Base-by-base conservation (phyloP, 2,888 invertebrate genomes). In the Campoplex capitator region DNA sequence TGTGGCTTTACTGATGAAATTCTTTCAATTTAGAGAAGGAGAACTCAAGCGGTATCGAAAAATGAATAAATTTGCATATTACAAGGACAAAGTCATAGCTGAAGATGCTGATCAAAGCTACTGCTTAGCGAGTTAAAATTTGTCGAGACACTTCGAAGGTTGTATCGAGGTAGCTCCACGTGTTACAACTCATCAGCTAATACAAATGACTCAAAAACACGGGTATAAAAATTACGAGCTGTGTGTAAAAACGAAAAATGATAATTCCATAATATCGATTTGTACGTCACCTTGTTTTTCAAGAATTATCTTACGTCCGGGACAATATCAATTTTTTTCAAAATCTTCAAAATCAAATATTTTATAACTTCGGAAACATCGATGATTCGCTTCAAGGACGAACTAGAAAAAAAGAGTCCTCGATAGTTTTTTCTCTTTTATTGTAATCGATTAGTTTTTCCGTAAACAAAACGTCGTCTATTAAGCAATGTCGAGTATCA, bases 121-220 rank as follows among this genome's bases (percentile, higher is more conserved):
- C 23, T 65, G 62, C 16, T 35, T 16, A 3, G 32, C 48, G 79
- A 58, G 51, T 51, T 13, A 48, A 80, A n/a, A 48, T 73, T 42
- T 28, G 71, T 58, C 45, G 6, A 23, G 7, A 83, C 51, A 54
- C 16, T n/a, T 28, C 8, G 65, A 76, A 83, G 82, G 54, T 54
- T 28, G 18, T 65, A 3, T 11, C 23, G 42, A 71, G 23, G 70
- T 32, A 51, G 23, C 9, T 35, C n/a, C 74, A 74, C 83, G 42
- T 38, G 70, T 85, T 78, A 81, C 88, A 80, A 74, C 86, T 23
- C 23, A 23, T 86, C 67, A 73, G 74, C 38, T 67, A 62, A 74
- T 48, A 51, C 62, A 58, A 13, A 13, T 45, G 13, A 45, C 45
- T 45, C 2, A 11, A 45, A 13, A 11, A 1, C 45, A 13, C 32